Conservation (phyloP, 2,888 invertebrate species). For the Branchellion lobata region DNA sequence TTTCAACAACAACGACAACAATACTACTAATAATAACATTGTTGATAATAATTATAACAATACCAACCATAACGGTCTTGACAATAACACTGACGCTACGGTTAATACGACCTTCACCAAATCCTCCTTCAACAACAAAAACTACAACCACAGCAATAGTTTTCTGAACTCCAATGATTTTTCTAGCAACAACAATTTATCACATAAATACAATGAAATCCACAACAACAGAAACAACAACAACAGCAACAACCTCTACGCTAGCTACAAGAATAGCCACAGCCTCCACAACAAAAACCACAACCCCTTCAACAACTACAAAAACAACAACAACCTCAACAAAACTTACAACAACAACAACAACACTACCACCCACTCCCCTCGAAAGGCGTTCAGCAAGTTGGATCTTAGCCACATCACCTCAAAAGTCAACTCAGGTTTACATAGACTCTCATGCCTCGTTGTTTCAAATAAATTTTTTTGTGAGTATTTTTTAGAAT, state of each 20-base stretch:
- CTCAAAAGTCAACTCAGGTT: conserved; percentile 63
- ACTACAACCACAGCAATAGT: too few relatives aligned
- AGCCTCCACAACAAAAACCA: not conserved
- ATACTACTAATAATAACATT: too few relatives aligned
- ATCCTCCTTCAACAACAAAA: not conserved
- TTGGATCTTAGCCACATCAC: conserved; percentile 63
- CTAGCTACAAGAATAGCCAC: not conserved
- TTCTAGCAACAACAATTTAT: too few relatives aligned
- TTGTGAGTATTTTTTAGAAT: not conserved
- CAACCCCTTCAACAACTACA: not conserved
- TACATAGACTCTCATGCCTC: not conserved
- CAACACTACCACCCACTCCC: not conserved
- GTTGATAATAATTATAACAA: too few relatives aligned
- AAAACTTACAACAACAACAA: not conserved
- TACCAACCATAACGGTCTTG: too few relatives aligned
- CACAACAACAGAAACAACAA: not conserved
- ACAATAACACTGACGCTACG: too few relatives aligned
- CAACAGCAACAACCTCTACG: not conserved
- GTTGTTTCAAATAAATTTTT: not conserved
- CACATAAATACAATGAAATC: conserved; percentile 54
- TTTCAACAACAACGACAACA: too few relatives aligned
- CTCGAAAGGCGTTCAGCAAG: conserved; percentile 51
- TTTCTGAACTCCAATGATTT: too few relatives aligned
- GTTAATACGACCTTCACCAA: too few relatives aligned
- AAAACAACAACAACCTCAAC: not conserved